phyloP scores from a whole-genome alignment of 37 sponge, comb jelly and placozoan genomes.

The Hexactinellida sp. region DNA sequence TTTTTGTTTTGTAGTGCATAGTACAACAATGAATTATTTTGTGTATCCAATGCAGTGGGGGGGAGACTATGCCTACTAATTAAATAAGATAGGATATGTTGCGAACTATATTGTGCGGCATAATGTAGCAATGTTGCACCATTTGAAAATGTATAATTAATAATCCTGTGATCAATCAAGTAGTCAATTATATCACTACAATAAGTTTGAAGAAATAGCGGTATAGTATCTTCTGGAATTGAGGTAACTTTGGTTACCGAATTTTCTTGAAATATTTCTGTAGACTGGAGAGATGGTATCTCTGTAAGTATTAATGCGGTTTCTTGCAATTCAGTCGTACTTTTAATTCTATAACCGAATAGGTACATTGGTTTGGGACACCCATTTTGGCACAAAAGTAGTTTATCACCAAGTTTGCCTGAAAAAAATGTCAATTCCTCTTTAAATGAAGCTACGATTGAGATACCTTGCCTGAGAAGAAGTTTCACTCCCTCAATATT shows the following conservation, averaged over 20 bases:
- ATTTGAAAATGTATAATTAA: background rate
- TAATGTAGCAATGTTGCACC: background rate
- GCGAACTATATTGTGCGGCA: background rate
- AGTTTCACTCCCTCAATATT: background rate
- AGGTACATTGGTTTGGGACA: background rate
- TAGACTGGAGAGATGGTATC: background rate
- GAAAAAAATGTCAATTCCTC: background rate
- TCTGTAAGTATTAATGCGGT: background rate
- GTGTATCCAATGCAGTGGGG: background rate
- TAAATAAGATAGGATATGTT: background rate
- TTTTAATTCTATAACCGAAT: background rate
- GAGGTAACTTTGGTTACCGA: background rate
- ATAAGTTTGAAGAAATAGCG: background rate
- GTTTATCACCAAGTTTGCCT: background rate
- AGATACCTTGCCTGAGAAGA: background rate
- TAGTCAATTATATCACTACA: background rate
- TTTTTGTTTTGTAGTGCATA: background rate
- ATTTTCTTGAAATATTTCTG: background rate
- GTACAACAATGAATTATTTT: background rate
- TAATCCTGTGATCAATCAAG: background rate
- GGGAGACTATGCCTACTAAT: background rate
- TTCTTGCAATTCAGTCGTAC: background rate
- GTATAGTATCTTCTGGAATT: background rate
- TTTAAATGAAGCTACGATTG: background rate
- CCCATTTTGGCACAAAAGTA: background rate